Evolutionary conservation across 2,797 vertebrate genomes (phyloP).

Genomic region (Gouania willdenowi): DNA sequence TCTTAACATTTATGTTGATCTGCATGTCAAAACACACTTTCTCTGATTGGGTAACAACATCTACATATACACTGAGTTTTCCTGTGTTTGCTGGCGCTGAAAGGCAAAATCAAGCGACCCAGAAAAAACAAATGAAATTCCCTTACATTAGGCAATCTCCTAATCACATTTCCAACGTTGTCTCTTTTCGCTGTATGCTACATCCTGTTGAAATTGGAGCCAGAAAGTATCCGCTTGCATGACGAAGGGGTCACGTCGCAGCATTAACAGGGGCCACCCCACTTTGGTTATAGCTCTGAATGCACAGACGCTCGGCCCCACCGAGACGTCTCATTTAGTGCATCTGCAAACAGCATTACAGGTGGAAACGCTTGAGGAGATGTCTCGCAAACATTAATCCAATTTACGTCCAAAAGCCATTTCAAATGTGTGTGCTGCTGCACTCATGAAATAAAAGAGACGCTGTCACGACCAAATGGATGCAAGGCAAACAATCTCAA

Average conservation of each 20-base stretch:
- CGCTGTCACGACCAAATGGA: conserved; percentile 37
- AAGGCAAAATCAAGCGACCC: conserved; percentile 48
- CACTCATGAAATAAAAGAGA: conserved; percentile 68
- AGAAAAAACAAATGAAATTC: conserved; percentile 67
- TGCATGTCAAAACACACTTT: conserved; percentile 37
- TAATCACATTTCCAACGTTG: conserved; percentile 69
- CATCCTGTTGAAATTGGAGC: conserved; percentile 30
- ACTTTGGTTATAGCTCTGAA: conserved; percentile 41
- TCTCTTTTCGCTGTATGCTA: conserved; percentile 42
- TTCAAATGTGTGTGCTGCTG: conserved; percentile 59
- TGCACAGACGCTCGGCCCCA: conserved; percentile 28
- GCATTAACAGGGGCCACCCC: conserved; percentile 34
- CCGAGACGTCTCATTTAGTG: conserved; percentile 67
- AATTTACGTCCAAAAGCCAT: conserved; percentile 68
- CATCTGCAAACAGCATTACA: conserved; percentile 72
- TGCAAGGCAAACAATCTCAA: conserved; percentile 56
- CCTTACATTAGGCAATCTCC: conserved; percentile 58
- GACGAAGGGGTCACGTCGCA: conserved; percentile 51
- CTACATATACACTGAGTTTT: conserved; percentile 40
- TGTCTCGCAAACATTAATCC: conserved; percentile 70
- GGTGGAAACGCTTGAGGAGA: conserved; percentile 68
- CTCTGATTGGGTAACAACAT: conserved; percentile 31
- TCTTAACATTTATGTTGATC: too few species aligned
- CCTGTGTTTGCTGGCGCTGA: conserved; percentile 36
- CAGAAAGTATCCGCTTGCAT: conserved; percentile 28